These are phyloP conservation scores for Therioaphis trifolii DNA, from an alignment of 2,888 invertebrate species.

Conservation along the genomic window DNA sequence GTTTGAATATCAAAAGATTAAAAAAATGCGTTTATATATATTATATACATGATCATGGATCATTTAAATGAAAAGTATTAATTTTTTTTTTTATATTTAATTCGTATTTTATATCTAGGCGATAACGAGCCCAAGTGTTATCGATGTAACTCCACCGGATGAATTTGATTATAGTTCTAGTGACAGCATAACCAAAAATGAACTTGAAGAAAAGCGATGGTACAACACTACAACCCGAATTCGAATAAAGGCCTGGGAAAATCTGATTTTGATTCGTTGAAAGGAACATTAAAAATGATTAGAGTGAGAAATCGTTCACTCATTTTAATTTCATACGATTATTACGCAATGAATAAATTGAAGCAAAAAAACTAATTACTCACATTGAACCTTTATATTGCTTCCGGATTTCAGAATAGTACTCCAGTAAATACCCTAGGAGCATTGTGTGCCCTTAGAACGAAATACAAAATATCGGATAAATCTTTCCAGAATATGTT, in stretches of 20 bases:
- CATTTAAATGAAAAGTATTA: too few species aligned
- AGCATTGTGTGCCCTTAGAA: neutral
- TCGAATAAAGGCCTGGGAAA: neutral
- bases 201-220: conserved; percentile 36
- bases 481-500: conserved; percentile 43
- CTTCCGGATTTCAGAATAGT: neutral
- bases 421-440: neutral
- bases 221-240: conserved; percentile 29
- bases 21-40: too few species aligned
- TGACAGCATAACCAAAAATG: conserved; percentile 27
- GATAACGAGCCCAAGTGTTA: neutral
- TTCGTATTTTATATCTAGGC: conserved; percentile 6
- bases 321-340: neutral
- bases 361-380: neutral
- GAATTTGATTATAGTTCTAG: conserved; percentile 41
- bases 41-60: too few species aligned
- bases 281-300: neutral
- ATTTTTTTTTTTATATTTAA: too few species aligned
- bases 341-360: neutral
- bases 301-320: neutral
- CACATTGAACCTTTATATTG: neutral
- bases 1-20: too few species aligned
- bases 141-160: neutral
- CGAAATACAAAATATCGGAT: neutral
- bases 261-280: conserved; percentile 14